phyloP scores from a whole-genome alignment of 2,888 invertebrate genomes.

The Standfussiana lucernea region DNA sequence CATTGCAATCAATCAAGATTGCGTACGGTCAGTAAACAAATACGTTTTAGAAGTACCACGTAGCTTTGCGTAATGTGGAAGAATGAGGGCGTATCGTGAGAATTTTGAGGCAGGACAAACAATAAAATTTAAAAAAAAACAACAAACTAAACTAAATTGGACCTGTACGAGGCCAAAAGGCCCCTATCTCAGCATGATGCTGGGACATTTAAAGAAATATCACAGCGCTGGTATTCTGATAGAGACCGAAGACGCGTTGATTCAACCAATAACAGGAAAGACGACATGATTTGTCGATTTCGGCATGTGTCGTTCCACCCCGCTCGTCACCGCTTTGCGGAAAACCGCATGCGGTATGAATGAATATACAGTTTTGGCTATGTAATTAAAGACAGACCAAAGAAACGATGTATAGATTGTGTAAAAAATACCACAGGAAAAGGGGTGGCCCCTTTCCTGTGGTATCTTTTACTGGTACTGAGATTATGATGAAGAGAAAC shows the following conservation, averaged over 20 bases:
- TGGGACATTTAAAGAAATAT: not conserved
- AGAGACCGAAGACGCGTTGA: not conserved
- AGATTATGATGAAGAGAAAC: not conserved
- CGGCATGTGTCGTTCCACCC: not conserved
- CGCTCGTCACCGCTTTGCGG: not conserved
- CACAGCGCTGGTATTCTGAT: not conserved
- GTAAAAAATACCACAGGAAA: not conserved
- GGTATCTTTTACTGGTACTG: not conserved
- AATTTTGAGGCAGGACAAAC: not conserved
- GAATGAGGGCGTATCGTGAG: not conserved
- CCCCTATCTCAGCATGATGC: not conserved
- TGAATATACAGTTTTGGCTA: not conserved
- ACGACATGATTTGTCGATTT: not conserved
- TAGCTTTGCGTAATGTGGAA: not conserved
- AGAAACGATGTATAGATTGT: no score
- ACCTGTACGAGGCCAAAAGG: not conserved
- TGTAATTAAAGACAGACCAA: not conserved
- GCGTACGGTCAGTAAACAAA: not conserved
- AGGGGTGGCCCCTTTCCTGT: not conserved
- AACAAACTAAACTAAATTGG: not conserved
- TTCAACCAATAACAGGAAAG: not conserved
- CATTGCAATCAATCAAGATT: slow-evolving; percentile 38
- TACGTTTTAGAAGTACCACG: slow-evolving; percentile 4
- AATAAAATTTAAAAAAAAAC: not conserved
- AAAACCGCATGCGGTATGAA: not conserved